phyloP scores from a whole-genome alignment of 1,140 invertebrate species.

The Aphaenogaster rudis region DNA sequence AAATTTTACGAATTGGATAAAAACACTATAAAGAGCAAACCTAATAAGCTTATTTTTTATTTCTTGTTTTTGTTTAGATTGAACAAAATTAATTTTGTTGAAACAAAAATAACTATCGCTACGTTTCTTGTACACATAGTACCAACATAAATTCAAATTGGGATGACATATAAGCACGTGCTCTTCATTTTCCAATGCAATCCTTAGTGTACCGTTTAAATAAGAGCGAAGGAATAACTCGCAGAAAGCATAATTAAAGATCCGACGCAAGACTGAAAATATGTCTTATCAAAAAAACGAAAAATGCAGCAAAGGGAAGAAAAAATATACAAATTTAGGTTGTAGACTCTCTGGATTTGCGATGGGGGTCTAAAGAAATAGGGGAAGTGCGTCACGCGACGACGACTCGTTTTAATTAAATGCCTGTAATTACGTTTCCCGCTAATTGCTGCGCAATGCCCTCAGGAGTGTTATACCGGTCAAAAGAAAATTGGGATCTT shows the following conservation, averaged over 20 bases:
- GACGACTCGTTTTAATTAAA: constrained; percentile 82
- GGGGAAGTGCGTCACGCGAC: constrained; percentile 59
- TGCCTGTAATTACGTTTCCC: constrained; percentile 82
- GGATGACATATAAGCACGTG: background rate
- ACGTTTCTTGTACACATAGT: background rate
- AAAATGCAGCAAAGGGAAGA: background rate
- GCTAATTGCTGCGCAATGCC: constrained; percentile 79
- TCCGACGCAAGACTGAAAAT: constrained; percentile 54
- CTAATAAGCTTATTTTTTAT: background rate
- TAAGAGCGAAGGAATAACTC: constrained; percentile 17
- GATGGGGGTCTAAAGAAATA: constrained; percentile 12
- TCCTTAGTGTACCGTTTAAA: background rate
- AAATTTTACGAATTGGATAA: background rate
- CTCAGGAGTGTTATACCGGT: constrained; percentile 66
- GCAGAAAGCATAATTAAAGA: constrained; percentile 70
- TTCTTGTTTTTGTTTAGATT: background rate
- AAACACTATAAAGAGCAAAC: background rate
- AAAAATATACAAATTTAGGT: constrained; percentile 71
- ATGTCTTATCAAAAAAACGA: constrained; percentile 61
- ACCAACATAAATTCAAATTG: constrained; percentile 50
- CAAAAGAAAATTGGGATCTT: constrained; percentile 75
- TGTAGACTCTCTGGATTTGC: constrained; percentile 57
- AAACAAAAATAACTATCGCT: constrained; percentile 39
- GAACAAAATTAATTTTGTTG: background rate
- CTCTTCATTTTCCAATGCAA: background rate